These are phyloP conservation scores for Athetis lepigone DNA, from an alignment of 2,888 invertebrate genomes.

Conservation along the genomic window DNA sequence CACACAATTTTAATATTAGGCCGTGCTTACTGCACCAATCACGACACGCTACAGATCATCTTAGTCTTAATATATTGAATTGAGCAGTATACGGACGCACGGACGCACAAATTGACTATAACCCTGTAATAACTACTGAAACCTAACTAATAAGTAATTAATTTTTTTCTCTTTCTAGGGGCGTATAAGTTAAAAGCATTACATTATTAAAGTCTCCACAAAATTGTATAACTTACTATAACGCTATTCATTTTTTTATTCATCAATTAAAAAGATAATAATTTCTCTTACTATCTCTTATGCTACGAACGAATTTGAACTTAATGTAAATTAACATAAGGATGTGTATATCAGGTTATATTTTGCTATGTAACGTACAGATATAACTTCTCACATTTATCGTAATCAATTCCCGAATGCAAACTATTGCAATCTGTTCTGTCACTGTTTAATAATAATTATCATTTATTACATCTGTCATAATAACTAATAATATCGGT, in stretches of 20 bases:
- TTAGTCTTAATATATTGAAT: constrained; percentile 84
- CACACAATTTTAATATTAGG: constrained; percentile 76
- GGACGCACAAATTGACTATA: constrained; percentile 87
- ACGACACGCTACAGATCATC: constrained; percentile 78
- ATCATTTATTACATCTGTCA: constrained; percentile 66
- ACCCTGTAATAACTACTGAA: constrained; percentile 86
- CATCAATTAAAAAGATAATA: constrained; percentile 78
- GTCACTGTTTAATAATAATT: constrained; percentile 49
- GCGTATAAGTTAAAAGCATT: constrained; percentile 87
- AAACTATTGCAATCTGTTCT: constrained; percentile 76
- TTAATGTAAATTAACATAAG: constrained; percentile 62
- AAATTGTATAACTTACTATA: constrained; percentile 87
- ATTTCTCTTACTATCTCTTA: constrained; percentile 77
- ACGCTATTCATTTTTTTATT: constrained; percentile 75
- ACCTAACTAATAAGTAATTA: constrained; percentile 82
- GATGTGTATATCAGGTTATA: constrained; percentile 63
- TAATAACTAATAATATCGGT: constrained; percentile 77
- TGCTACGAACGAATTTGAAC: constrained; percentile 71
- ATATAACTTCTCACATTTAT: constrained; percentile 65
- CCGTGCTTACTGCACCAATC: constrained; percentile 78
- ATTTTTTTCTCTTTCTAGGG: constrained; percentile 79
- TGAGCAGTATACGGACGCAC: constrained; percentile 87
- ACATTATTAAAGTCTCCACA: constrained; percentile 86
- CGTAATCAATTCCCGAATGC: constrained; percentile 85
- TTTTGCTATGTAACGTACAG: constrained; percentile 69